These are phyloP conservation scores for Idris sp. DNA, from an alignment of 1,140 invertebrate genomes.

Conservation along the genomic window DNA sequence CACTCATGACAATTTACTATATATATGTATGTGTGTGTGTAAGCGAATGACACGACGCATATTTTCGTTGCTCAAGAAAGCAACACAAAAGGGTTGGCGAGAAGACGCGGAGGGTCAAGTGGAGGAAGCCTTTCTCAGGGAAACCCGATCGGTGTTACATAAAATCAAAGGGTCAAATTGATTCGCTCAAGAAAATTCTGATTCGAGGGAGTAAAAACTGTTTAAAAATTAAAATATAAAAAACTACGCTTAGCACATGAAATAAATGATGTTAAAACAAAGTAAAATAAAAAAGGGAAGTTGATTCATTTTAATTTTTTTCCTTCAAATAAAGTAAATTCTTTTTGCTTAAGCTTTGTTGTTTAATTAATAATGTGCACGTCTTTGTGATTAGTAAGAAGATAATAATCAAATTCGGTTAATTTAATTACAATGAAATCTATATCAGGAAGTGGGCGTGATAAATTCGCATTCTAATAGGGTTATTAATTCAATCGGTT, in stretches of 20 bases:
- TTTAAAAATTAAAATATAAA: too few relatives aligned
- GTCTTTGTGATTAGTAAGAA: slow-evolving; percentile 21
- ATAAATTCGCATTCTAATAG: slow-evolving; percentile 39
- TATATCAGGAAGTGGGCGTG: slow-evolving; percentile 18
- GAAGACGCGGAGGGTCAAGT: slow-evolving; percentile 40
- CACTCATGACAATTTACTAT: slow-evolving; percentile 61
- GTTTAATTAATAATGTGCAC: background rate
- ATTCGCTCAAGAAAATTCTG: slow-evolving; percentile 32
- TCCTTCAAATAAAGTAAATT: too few relatives aligned
- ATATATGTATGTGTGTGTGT: too few relatives aligned
- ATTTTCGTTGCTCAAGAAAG: slow-evolving; percentile 52
- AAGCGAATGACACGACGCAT: slow-evolving; percentile 60
- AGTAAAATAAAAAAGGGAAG: too few relatives aligned
- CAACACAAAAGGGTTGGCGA: slow-evolving; percentile 39
- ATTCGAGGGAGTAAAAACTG: too few relatives aligned
- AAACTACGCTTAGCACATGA: too few relatives aligned
- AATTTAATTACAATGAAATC: slow-evolving; percentile 34
- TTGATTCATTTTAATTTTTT: too few relatives aligned
- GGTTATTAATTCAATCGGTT: slow-evolving; percentile 46
- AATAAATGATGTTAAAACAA: too few relatives aligned
- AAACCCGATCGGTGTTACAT: slow-evolving; percentile 33
- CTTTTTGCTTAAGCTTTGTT: too few relatives aligned
- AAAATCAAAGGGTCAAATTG: slow-evolving; percentile 40
- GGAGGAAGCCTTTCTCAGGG: slow-evolving; percentile 20
- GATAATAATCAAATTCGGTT: slow-evolving; percentile 13